phyloP scores from a whole-genome alignment of 1,140 invertebrate species.

The Hypsibius dujardini region DNA sequence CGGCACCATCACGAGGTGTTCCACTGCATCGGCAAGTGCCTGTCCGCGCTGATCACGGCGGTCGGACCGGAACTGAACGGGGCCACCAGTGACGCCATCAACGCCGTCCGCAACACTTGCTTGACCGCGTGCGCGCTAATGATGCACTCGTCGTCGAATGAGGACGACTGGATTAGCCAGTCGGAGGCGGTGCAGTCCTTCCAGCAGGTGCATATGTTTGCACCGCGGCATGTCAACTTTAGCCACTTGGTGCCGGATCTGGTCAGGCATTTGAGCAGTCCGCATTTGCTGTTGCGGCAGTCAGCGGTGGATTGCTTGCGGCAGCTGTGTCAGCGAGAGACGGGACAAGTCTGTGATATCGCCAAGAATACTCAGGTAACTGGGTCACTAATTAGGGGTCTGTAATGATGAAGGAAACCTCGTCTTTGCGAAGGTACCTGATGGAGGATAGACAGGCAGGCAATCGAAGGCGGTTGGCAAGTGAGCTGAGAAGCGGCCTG shows the following conservation, averaged over 20 bases:
- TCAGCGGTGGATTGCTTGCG: constrained; percentile 83
- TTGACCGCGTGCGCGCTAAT: constrained; percentile 53
- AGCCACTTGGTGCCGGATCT: constrained; percentile 76
- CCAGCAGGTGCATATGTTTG: constrained; percentile 93
- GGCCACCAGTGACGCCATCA: constrained; percentile 30
- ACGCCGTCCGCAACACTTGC: constrained; percentile 32
- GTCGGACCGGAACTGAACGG: constrained; percentile 91
- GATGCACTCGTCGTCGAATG: constrained; percentile 45
- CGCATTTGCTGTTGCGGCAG: constrained; percentile 70
- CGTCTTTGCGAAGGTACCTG: too few relatives aligned
- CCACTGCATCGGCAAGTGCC: constrained; percentile 76
- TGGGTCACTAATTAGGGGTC: not conserved
- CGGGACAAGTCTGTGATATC: constrained; percentile 80
- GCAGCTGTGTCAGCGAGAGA: constrained; percentile 84
- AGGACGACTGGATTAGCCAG: constrained; percentile 50
- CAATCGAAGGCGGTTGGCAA: too few relatives aligned
- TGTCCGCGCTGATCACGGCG: constrained; percentile 84
- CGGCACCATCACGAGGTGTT: constrained; percentile 78
- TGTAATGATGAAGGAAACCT: too few relatives aligned
- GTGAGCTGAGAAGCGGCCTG: too few relatives aligned
- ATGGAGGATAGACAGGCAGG: too few relatives aligned
- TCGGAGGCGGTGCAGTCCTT: constrained; percentile 86
- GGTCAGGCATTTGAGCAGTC: constrained; percentile 45
- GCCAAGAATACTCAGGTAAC: constrained; percentile 34
- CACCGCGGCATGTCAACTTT: constrained; percentile 77